phyloP scores from a whole-genome alignment of 2,113 vertebrate genomes.

The Amblyopsis rosae region DNA sequence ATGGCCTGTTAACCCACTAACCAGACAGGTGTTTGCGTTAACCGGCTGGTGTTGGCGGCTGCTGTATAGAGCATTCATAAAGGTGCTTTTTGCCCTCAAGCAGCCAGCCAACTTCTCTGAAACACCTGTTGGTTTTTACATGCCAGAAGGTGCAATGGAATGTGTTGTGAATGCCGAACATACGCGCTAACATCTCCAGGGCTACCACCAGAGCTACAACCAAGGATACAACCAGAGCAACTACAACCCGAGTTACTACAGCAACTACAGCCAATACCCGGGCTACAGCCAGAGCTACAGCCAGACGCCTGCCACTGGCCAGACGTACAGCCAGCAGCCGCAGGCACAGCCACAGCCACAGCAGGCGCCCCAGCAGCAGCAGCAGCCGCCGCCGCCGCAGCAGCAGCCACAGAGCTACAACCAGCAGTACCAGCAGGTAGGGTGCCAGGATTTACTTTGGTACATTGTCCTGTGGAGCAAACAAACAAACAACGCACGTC shows the following conservation, averaged over 20 bases:
- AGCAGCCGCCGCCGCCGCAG: slow-evolving; percentile 61
- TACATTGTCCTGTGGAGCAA: neutral
- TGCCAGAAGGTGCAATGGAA: neutral
- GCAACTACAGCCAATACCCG: slow-evolving; percentile 84
- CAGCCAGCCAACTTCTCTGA: too few relatives aligned
- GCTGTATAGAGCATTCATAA: too few relatives aligned
- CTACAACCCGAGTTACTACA: slow-evolving; percentile 84
- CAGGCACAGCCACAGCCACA: slow-evolving; percentile 55
- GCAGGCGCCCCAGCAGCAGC: slow-evolving; percentile 53
- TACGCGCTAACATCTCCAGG: slow-evolving; percentile 23
- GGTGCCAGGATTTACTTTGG: neutral
- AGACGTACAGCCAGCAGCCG: slow-evolving; percentile 83
- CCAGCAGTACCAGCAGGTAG: slow-evolving; percentile 88
- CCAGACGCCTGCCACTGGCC: slow-evolving; percentile 76
- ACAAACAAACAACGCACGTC: neutral
- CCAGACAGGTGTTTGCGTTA: too few relatives aligned
- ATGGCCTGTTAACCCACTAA: too few relatives aligned
- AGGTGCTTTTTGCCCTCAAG: too few relatives aligned
- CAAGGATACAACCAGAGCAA: slow-evolving; percentile 80
- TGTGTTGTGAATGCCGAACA: neutral
- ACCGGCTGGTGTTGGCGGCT: too few relatives aligned
- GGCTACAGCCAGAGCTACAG: slow-evolving; percentile 85
- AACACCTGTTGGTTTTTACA: too few relatives aligned
- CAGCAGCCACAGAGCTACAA: slow-evolving; percentile 80
- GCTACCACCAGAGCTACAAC: slow-evolving; percentile 71